Base-by-base conservation (phyloP, 2,113 vertebrate species). In the Uria aalge region DNA sequence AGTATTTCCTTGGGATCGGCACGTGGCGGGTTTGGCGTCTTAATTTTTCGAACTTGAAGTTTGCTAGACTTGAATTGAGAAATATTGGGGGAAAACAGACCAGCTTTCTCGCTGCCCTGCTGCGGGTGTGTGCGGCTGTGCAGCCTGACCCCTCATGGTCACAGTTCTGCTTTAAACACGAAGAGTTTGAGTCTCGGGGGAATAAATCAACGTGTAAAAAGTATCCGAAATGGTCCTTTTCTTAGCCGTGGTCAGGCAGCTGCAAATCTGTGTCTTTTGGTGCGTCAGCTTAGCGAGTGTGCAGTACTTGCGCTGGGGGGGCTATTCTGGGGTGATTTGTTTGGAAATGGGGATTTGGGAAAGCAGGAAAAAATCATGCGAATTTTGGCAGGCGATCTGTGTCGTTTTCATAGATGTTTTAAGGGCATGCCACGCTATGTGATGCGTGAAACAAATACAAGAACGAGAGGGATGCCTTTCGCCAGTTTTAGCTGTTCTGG, bases 1-100 rank as follows among this genome's bases (percentile, higher is more conserved):
- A 6, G 21, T 20, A 4, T 56, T 68, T 21, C 69, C 9, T 3
- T 1, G 5, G 36, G 40, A n/a, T 21, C 23, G 47, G 29, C 8
- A 1, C 8, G 47, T 2, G 8, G 9, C 13, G 55, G 45, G 9
- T 20, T 30, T 45, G 38, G 12, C 16, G 2, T 0, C 34, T 43
- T 24, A 8, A 12, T 22, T 43, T 38, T 41, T 73, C 34, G n/a
- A 47, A 32, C 30, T 13, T 36, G 4, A 56, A 23, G 8, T 66
- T 80, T 74, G 13, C 59, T 50, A 55, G 52, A 41, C 41, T 27
- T 21, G 57, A 47, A 43, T 72, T 72, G 9, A 34, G 81, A 63
- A 55, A 41, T 36, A 11, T 8, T 40, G 18, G 6, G 26, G 10
- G 77, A 9, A 43, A 94, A 20, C 26, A 43, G 34, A 21, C 18